phyloP scores from a whole-genome alignment of 2,113 vertebrate species.

The Pachypanchax playfairii region DNA sequence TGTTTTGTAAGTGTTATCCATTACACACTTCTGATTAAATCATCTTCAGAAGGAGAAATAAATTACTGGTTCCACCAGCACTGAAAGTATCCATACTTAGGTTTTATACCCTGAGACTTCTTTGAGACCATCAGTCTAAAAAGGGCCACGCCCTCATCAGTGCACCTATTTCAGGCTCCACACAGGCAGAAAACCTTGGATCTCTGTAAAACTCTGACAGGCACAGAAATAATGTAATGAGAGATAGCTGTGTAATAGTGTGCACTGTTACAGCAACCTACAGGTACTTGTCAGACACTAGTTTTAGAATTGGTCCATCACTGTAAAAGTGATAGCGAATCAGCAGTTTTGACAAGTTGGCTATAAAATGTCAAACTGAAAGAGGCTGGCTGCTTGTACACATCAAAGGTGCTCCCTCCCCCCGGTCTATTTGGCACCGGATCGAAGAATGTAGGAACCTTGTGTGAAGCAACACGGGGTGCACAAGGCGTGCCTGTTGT shows the following conservation, averaged over 20 bases:
- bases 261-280: conserved; percentile 69
- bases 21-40: too few species aligned
- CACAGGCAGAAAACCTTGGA: conserved; percentile 10
- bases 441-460: conserved; percentile 69
- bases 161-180: neutral
- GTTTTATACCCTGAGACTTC: neutral
- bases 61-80: neutral
- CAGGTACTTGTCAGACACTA: conserved; percentile 74
- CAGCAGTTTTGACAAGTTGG: conserved; percentile 75
- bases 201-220: conserved; percentile 3
- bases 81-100: too few species aligned
- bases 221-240: conserved; percentile 41
- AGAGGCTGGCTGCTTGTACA: conserved; percentile 45
- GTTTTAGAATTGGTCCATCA: conserved; percentile 61
- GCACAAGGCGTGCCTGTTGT: conserved; percentile 32
- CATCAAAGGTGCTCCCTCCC: conserved; percentile 76
- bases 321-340: conserved; percentile 67
- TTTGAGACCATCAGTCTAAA: conserved; percentile 20
- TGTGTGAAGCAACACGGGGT: conserved; percentile 63
- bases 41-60: neutral
- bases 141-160: conserved; percentile 2
- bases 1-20: conserved; percentile 1
- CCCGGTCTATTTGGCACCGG: conserved; percentile 71
- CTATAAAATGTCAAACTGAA: conserved; percentile 65
- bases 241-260: conserved; percentile 65